Evolutionary conservation across 2,113 vertebrate genomes (phyloP), one percentile per base, ranked within the genome.

Genomic region (Amblyornis subalaris): DNA sequence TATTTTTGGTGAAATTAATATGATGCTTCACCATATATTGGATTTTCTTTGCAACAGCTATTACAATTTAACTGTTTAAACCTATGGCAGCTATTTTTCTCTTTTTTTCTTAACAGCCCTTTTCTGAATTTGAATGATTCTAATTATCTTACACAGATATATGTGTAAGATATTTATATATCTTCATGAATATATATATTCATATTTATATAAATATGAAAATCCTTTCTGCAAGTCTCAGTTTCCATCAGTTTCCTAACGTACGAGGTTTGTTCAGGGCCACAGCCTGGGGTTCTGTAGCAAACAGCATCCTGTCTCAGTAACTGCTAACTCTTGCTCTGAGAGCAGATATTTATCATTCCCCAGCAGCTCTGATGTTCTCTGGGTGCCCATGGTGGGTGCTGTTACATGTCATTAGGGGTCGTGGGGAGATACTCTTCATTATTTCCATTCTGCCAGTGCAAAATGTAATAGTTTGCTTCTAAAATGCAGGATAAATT

Each of bases 71-170:
- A 74, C 29, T 47, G 20, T 62, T 90, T 70, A 58, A 75, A 88
- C 8, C 19, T 77, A 15, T 50, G 28, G 5, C 9, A 12, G 21
- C 7, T 81, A 2, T 42, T 6, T 20, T 50, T 77, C 55, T 44
- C 47, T 25, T 42, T n/a, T 25, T 16, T 12, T 1, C 14, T 18
- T 9, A 45, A 45, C 1, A 1, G 6, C 51, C 4, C 13, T 73
- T 88, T 83, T 76, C 12, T 73, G 40, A 80, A 31, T 85, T 73
- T 66, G 58, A 83, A 25, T 33, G 1, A 35, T 76, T 60, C 23
- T 66, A 54, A 47, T 70, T 80, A 33, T 78, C 21, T 77, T 25
- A 44, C 5, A 7, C 4, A 48, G 31, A 26, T n/a, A n/a, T n/a
- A n/a, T n/a, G n/a, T n/a, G n/a, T n/a, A n/a, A n/a, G n/a, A n/a